phyloP scores from a whole-genome alignment of 2,888 invertebrate genomes.

The Apodemia hepburni region DNA sequence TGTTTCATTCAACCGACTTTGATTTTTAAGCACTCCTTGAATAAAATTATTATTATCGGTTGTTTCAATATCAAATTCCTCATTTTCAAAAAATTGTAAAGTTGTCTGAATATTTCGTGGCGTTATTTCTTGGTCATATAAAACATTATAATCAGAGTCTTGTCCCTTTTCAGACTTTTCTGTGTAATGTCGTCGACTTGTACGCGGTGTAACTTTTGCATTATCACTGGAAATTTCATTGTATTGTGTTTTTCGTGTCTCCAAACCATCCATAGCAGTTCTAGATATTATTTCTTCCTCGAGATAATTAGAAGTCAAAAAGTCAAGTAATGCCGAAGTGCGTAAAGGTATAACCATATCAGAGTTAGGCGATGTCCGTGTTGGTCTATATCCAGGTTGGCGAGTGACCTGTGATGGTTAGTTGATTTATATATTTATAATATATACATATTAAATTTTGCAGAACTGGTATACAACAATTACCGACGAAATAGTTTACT shows the following conservation, averaged over 20 bases:
- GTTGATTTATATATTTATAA: not conserved
- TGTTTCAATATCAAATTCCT: not conserved
- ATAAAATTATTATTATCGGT: not conserved
- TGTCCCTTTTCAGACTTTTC: not conserved
- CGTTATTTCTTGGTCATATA: not conserved
- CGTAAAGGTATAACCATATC: slow-evolving; percentile 40
- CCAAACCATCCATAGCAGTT: not conserved
- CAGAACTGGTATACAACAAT: too few relatives aligned
- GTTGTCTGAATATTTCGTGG: not conserved
- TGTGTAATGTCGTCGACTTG: not conserved
- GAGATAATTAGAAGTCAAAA: slow-evolving; percentile 33
- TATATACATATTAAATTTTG: too few relatives aligned
- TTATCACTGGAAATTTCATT: slow-evolving; percentile 18
- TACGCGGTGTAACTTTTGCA: not conserved
- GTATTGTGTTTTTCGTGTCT: slow-evolving; percentile 22
- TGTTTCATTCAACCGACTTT: not conserved
- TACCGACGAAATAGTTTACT: too few relatives aligned
- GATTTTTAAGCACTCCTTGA: not conserved
- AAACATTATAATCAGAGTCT: not conserved
- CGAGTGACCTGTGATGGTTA: not conserved
- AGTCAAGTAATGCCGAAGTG: slow-evolving; percentile 38
- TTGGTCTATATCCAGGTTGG: slow-evolving; percentile 32
- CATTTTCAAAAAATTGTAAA: slow-evolving; percentile 1
- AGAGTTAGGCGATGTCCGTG: slow-evolving; percentile 38
- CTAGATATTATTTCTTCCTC: not conserved